Evolutionary conservation across 1,140 invertebrate species (phyloP), one percentile per base, ranked within the genome.

Genomic region (Chrysopa pallens): DNA sequence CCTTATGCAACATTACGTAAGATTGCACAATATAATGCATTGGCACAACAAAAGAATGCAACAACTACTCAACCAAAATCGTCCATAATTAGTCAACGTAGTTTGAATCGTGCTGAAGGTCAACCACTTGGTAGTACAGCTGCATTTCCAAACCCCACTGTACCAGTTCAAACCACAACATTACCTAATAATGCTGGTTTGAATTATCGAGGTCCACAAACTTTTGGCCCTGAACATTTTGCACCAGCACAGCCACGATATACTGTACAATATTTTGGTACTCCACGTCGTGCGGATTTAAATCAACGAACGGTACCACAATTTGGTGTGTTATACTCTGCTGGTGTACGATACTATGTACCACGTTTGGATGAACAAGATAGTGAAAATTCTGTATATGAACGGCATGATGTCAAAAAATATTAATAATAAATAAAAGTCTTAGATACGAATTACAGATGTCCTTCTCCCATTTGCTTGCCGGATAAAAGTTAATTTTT

Each of bases 271-370:
- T 38, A 45, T 45, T 39, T 42, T 37, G 37, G 8, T 33, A 42
- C 36, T 15, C 17, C 13, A 28, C 9, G 11, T 27, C 39, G 6
- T 29, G 28, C 12, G 6, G n/a, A 8, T 9, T 39, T 41, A 13
- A 36, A 23, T 43, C 44, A 39, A 52, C 48, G 35, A 48, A 43
- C 27, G 11, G 57, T 60, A 14, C 59, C 59, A 6, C 46, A 56
- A 48, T 58, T 61, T 45, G 59, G 59, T 9, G 39, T 61, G 9
- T 43, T 58, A 12, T 58, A 55, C 48, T 59, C 58, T 8, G 43
- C 57, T 9, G 59, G 59, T 8, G 48, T 60, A 9, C 47, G 56
- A 40, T 61, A 61, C 41, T 61, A 61, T 37, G 51, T 61, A 8
- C 59, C 59, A 35, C 54, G 59, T 46, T 44, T 58, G 29, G 43